Percentiles rank a stretch among this genome's conserved stretches.
These are phyloP conservation scores for Euphonia xanthogaster DNA, from an alignment of 2,797 vertebrate genomes.

Conservation along the genomic window DNA sequence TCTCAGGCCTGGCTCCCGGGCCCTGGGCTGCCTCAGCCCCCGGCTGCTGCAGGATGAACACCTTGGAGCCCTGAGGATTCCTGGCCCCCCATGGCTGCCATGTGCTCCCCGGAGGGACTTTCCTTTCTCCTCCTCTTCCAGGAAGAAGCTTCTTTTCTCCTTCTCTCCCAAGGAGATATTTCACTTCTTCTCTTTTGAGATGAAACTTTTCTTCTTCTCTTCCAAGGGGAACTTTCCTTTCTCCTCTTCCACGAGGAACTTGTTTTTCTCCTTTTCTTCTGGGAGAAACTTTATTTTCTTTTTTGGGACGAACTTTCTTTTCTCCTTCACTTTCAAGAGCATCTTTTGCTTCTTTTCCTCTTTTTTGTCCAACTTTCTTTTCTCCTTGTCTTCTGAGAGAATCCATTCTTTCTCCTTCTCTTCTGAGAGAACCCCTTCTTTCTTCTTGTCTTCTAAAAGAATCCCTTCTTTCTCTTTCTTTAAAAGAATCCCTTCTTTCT, in stretches of 20 bases:
- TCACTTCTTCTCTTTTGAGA: background rate
- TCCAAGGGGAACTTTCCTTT: background rate
- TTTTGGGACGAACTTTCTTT: accelerated
- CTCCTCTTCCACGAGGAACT: accelerated
- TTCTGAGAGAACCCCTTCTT: background rate
- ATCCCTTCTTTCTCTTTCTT: background rate
- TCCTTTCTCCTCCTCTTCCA: background rate
- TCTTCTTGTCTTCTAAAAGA: too few relatives aligned
- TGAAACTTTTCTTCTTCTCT: background rate
- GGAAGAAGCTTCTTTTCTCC: background rate
- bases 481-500: background rate
- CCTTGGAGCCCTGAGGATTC: background rate
- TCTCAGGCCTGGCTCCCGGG: background rate
- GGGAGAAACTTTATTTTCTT: background rate
- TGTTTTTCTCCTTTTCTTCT: background rate
- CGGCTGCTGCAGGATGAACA: accelerated
- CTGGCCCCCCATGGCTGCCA: too few relatives aligned
- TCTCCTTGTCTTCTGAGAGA: background rate
- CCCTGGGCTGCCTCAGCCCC: accelerated
- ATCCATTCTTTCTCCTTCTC: background rate
- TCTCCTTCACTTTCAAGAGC: background rate
- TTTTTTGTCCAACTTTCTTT: background rate
- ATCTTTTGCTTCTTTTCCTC: background rate
- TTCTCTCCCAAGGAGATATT: background rate
- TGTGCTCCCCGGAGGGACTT: accelerated